A percentile compares a stretch with the other conserved stretches of the same genome.
These are phyloP conservation scores for Brachyhypopomus gauderio DNA, from an alignment of 2,113 vertebrate species.

Conservation along the genomic window DNA sequence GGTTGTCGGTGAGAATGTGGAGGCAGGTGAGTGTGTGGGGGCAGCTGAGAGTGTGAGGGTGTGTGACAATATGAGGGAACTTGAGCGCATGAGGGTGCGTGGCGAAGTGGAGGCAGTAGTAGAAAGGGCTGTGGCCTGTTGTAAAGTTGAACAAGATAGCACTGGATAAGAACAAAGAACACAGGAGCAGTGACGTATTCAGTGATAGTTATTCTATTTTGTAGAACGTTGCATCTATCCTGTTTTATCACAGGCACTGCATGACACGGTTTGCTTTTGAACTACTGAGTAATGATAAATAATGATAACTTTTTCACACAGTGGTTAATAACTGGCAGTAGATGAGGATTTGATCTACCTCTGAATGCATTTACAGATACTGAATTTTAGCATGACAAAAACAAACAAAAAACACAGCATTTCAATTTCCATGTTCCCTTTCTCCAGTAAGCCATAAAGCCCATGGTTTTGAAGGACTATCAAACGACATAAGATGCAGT, in stretches of 20 bases:
- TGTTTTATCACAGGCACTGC: neutral
- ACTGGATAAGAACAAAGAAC: neutral
- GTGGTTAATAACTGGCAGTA: too few relatives aligned
- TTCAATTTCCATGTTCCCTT: neutral
- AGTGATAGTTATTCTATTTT: neutral
- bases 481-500: neutral
- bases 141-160: neutral
- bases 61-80: neutral
- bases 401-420: neutral
- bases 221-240: neutral
- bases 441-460: neutral
- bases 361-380: conserved; percentile 1
- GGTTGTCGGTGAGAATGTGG: too few relatives aligned
- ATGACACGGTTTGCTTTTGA: neutral
- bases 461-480: neutral
- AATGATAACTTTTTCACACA: too few relatives aligned
- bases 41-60: too few relatives aligned
- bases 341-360: conserved; percentile 30
- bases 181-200: neutral
- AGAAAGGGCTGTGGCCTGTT: neutral
- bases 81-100: neutral
- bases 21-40: too few relatives aligned
- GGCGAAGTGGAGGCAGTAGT: neutral
- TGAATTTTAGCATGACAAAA: conserved; percentile 25
- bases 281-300: neutral